Evolutionary conservation across 2,888 invertebrate species (phyloP), one percentile per base, ranked within the genome.

Genomic region (Formica aserva): DNA sequence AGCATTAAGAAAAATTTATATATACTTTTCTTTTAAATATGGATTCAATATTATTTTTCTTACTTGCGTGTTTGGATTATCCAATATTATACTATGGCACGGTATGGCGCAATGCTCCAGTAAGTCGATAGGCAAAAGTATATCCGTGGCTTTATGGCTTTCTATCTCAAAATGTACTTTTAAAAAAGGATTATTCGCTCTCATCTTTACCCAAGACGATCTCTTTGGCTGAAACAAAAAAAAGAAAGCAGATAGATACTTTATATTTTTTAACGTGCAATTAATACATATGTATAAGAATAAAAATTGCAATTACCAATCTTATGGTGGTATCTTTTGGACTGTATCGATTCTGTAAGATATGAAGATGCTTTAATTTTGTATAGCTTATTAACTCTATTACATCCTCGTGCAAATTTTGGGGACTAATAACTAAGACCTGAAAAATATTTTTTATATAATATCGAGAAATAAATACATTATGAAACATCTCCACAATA

Each of bases 381-480:
- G 96, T 96, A 85, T 96, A 96, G n/a, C 96, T 96, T 62, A 98
- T 93, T 66, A 97, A 94, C 86, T 96, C 95, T 29, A 98, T 93
- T 1, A 97, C 95, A 92, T 97, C 97, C 85, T 97, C 97, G 65
- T 97, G 97, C 69, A 98, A 95, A 94, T 97, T 97, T 95, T 97
- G 97, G 3, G 97, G 97, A 87, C 97, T 97, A 80, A 97, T 96
- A 6, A 96, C 95, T 74, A 97, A 93, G 86, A 96, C 95, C 97
- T 97, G 90, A 15, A 86, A 89, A 75, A 91, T 41, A 41, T 22
- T 35, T 55, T 55, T 15, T 8, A 67, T 52, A 8, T 29, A 55
- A 38, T 29, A 22, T 57, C 8, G 0, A n/a, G 1, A 26, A 38
- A 3, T 3, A 15, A 29, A 45, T 29, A 4, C 18, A 65, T 29